Evolutionary conservation across 2,797 vertebrate genomes (phyloP).

Genomic region (Platyrinchus mystaceus): DNA sequence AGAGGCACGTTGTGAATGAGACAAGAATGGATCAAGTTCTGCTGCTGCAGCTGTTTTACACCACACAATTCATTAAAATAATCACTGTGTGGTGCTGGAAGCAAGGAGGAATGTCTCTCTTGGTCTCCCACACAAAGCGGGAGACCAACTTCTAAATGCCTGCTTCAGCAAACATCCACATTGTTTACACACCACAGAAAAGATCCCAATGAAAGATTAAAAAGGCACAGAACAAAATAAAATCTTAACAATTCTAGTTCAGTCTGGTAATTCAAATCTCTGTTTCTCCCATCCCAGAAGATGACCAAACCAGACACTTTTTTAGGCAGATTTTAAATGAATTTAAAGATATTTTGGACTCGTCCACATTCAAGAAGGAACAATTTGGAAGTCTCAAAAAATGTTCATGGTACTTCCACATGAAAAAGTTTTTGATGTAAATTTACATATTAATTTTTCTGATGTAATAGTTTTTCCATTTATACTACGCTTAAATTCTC

Average conservation of each 20-base stretch:
- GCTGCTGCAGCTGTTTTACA: not conserved
- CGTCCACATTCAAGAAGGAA: not conserved
- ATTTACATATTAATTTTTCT: not conserved
- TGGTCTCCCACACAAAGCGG: not conserved
- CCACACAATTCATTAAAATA: not conserved
- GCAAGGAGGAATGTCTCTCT: not conserved
- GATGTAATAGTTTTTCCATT: not conserved
- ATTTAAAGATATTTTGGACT: not conserved
- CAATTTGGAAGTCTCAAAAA: not conserved
- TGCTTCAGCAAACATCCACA: not conserved
- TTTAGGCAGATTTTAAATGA: not conserved
- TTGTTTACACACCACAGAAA: not conserved
- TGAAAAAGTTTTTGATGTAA: not conserved
- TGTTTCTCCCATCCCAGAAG: not conserved
- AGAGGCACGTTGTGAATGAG: not conserved
- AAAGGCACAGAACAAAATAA: not conserved
- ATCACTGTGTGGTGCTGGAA: not conserved
- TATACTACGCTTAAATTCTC: not conserved
- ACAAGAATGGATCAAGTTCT: not conserved
- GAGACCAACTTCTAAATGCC: not conserved
- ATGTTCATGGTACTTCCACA: not conserved
- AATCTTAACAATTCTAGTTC: not conserved
- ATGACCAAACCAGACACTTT: not conserved
- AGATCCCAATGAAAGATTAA: not conserved
- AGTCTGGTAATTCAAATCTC: not conserved